phyloP scores from a whole-genome alignment of 2,113 vertebrate species.

The Axis porcinus region DNA sequence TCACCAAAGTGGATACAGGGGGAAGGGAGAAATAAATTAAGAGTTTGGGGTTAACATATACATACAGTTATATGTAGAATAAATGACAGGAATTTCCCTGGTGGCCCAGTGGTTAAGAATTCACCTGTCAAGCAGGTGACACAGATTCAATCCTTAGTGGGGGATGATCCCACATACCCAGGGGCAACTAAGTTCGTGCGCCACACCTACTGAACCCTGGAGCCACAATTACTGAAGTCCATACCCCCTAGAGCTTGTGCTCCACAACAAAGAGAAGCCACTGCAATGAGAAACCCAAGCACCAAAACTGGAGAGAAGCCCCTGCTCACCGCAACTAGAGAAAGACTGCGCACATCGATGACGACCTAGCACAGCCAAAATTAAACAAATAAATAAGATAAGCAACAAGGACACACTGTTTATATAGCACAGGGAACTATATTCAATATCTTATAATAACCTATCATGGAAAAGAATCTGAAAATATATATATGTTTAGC shows the following conservation, averaged over 20 bases:
- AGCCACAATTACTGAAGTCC: neutral
- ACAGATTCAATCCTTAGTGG: neutral
- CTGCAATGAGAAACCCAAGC: neutral
- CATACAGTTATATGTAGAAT: neutral
- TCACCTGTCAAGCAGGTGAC: neutral
- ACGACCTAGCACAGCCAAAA: neutral
- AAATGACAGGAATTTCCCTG: neutral
- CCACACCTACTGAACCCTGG: neutral
- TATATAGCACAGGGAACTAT: neutral
- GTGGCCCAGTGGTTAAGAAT: neutral
- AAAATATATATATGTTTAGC: neutral
- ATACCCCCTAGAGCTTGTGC: neutral
- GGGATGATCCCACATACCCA: neutral
- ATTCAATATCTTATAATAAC: neutral
- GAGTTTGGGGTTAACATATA: neutral
- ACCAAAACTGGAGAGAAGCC: neutral
- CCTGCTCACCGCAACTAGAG: neutral
- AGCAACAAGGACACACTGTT: neutral
- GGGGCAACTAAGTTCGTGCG: neutral
- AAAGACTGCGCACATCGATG: neutral
- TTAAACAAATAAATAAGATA: neutral
- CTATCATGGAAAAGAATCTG: neutral
- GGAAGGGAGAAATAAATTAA: neutral
- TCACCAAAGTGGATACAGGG: neutral
- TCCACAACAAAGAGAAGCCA: fast-evolving